Evolutionary conservation across 2,888 invertebrate genomes (phyloP), one percentile per base, ranked within the genome.

Genomic region (Hydriomena furcata): DNA sequence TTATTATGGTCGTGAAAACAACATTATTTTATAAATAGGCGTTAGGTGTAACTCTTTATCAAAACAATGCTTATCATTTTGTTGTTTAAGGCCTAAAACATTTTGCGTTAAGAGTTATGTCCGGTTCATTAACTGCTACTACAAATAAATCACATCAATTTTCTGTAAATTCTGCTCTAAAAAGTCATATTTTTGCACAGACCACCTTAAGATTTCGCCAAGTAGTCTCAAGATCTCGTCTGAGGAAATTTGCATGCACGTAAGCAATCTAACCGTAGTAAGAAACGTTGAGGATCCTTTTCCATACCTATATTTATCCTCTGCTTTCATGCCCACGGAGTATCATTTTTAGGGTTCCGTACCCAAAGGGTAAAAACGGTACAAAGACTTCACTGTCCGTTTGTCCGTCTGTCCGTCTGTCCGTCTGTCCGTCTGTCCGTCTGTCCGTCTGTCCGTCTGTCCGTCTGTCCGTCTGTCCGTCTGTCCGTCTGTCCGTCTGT

Each of bases 321-420:
- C 70, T 68, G 61, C 66, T 69, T 73, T 73, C 69, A 71, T 70
- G 62, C 73, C 63, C 67, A n/a, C n/a, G n/a, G n/a, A n/a, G n/a
- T n/a, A n/a, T n/a, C n/a, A n/a, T n/a, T n/a, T n/a, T n/a, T n/a
- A n/a, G n/a, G n/a, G n/a, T n/a, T n/a, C n/a, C n/a, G n/a, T 71
- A 8, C 23, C 31, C 41, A 31, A 12, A 24, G 31, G 24, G 0
- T 21, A 41, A 13, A 5, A 1, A 24, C 1, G 24, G 13, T 24
- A 23, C 3, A n/a, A n/a, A n/a, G n/a, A n/a, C n/a, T n/a, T n/a
- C n/a, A n/a, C n/a, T n/a, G n/a, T n/a, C n/a, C n/a, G n/a, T n/a
- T n/a, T n/a, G n/a, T n/a, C n/a, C n/a, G n/a, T n/a, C n/a, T n/a
- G n/a, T n/a, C n/a, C n/a, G n/a, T n/a, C n/a, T n/a, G n/a, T n/a